Evolutionary conservation across 30 jellyfish, hydroid and myxozoan species (phyloP).

Genomic region (Catostylus mosaicus): DNA sequence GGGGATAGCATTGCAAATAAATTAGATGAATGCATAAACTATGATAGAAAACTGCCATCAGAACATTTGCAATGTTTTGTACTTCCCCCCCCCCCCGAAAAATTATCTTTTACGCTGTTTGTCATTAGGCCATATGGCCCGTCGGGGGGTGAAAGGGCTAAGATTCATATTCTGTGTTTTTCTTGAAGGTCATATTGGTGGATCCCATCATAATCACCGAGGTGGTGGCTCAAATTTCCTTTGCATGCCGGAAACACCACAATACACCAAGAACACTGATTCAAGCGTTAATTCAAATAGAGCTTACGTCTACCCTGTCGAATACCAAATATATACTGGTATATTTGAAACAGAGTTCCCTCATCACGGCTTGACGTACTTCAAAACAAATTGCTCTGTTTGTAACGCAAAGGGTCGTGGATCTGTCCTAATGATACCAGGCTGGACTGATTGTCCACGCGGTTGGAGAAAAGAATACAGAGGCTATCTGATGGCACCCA

Average conservation of each 20-base stretch:
- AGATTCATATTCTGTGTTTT: background rate
- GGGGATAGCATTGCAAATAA: too few species aligned
- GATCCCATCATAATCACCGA: conserved; percentile 81
- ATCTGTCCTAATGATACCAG: conserved; percentile 92
- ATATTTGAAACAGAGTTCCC: conserved; percentile 57
- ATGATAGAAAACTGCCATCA: too few species aligned
- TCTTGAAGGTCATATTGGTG: conserved; percentile 81
- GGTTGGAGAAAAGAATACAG: conserved; percentile 87
- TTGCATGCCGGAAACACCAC: conserved; percentile 83
- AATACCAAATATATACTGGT: conserved; percentile 65
- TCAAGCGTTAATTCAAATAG: conserved; percentile 31
- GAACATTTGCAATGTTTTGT: too few species aligned
- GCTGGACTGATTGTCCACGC: conserved; percentile 75
- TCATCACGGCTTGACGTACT: conserved; percentile 23
- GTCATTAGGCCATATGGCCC: too few species aligned
- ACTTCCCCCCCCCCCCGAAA: too few species aligned
- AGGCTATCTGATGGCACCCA: conserved; percentile 98
- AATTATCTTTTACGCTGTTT: too few species aligned
- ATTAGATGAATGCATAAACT: too few species aligned
- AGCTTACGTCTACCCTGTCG: conserved; percentile 81
- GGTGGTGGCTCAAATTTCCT: conserved; percentile 98
- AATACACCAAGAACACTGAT: conserved; percentile 52
- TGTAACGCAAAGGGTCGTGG: conserved; percentile 78
- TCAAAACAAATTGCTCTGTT: conserved; percentile 82
- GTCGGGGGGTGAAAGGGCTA: too few species aligned